Evolutionary conservation across 2,797 vertebrate genomes (phyloP).

Genomic region (Sebastolobus alascanus): DNA sequence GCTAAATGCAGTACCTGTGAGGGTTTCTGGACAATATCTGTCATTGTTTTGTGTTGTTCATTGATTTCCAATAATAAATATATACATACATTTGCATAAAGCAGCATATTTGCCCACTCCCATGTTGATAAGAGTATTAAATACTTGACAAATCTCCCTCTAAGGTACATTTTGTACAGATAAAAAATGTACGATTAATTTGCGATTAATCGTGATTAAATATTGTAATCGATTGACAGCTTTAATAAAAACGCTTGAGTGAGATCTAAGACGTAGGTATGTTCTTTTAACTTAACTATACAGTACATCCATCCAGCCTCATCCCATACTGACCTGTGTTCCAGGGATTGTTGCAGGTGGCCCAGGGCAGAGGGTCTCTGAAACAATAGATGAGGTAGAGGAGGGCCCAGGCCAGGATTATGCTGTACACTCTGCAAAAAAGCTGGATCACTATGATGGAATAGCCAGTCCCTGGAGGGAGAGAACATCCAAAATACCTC

Average conservation of each 20-base stretch:
- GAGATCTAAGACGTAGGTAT: not conserved
- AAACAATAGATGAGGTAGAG: constrained; percentile 73
- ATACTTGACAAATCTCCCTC: too few species aligned
- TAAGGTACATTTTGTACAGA: too few species aligned
- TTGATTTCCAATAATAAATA: too few species aligned
- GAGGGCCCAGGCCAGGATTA: constrained; percentile 76
- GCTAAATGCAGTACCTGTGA: too few species aligned
- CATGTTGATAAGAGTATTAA: too few species aligned
- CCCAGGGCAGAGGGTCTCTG: constrained; percentile 71
- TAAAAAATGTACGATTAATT: too few species aligned
- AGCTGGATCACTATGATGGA: constrained; percentile 52
- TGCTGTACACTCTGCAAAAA: constrained; percentile 62
- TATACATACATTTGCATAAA: too few species aligned
- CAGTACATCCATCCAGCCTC: not conserved
- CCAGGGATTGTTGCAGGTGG: constrained; percentile 73
- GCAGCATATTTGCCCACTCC: too few species aligned
- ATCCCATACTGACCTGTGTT: constrained; percentile 64
- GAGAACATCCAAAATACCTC: not conserved
- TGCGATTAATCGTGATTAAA: too few species aligned
- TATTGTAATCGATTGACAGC: too few species aligned
- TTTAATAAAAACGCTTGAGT: not conserved
- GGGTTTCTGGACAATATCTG: too few species aligned
- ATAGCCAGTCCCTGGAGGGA: constrained; percentile 35
- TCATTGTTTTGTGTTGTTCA: too few species aligned
- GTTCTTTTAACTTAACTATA: not conserved